Evolutionary conservation across 2,113 vertebrate genomes (phyloP), one percentile per base, ranked within the genome.

Genomic region (Tauraco erythrolophus): DNA sequence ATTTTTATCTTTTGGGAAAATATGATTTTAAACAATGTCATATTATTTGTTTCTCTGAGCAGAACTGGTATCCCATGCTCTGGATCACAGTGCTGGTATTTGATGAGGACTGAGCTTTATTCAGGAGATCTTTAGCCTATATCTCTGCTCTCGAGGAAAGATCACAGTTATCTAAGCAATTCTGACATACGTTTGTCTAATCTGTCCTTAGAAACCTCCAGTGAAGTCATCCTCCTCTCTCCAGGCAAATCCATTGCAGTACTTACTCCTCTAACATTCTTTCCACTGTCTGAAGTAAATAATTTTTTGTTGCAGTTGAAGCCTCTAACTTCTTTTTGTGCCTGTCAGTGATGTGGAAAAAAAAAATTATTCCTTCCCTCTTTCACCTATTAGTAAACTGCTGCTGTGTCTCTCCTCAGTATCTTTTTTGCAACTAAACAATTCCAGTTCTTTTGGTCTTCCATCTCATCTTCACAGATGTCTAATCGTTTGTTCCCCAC

Each of bases 231-330:
- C 60, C 14, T 82, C n/a, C 57, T 88, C 39, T 82, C 57, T 64
- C n/a, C 30, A 75, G 87, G 28, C 21, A 93, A 91, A 89, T 94
- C 64, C 91, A 56, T 79, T 68, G 43, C 92, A 88, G 74, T 50
- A 71, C 70, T 93, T 94, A 82, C 35, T 89, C 27, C 39, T 95
- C 87, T 76, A 53, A 48, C 53, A n/a, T 57, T 93, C 81, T 82
- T 88, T 53, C 48, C n/a, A 25, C 9, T 65, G 35, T 85, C 70
- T 53, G 57, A 76, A 87, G 69, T 91, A 91, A 94, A 89, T 87
- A 9, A 86, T 70, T 58, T 77, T 69, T 50, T 2, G 16, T 84
- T 94, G 51, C 57, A 78, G 50, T 86, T 92, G 54, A 94, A 81
- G 56, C 37, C 46, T 25, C 6, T 84, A 94, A 88, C 11, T 92